phyloP scores from a whole-genome alignment of 2,797 vertebrate species.

The Oophaga sylvatica region DNA sequence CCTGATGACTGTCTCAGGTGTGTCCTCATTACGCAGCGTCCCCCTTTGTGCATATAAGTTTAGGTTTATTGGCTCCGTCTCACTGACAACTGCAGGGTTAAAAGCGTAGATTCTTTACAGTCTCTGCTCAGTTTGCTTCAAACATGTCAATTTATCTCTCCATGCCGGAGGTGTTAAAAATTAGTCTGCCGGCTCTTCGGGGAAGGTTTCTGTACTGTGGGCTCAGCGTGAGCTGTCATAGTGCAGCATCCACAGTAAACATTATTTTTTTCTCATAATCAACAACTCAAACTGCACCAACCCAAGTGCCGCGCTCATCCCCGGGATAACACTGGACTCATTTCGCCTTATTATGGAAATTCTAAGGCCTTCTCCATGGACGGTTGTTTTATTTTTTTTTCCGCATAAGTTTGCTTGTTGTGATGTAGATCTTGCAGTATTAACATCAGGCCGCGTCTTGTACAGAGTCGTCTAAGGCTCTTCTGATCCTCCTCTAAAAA shows the following conservation, averaged over 20 bases:
- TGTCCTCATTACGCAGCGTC: background rate
- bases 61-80: background rate
- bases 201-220: slow-evolving; percentile 26
- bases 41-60: background rate
- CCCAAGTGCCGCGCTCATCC: background rate
- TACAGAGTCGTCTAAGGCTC: slow-evolving; percentile 14
- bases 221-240: slow-evolving; percentile 41
- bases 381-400: background rate
- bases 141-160: slow-evolving; percentile 50
- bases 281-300: background rate
- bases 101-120: background rate
- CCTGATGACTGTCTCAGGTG: background rate
- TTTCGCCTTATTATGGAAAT: slow-evolving; percentile 20
- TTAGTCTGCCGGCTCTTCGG: slow-evolving; percentile 43
- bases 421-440: slow-evolving; percentile 2
- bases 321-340: background rate
- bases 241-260: slow-evolving; percentile 43
- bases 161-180: slow-evolving; percentile 45
- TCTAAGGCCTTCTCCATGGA: background rate
- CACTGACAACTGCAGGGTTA: slow-evolving; percentile 35
- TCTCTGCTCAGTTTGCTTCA: slow-evolving; percentile 41
- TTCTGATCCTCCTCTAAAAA: slow-evolving; percentile 33
- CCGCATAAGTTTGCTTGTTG: background rate
- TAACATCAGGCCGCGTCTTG: slow-evolving; percentile 16
- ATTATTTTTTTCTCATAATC: slow-evolving; percentile 42